A percentile compares a stretch with the other conserved stretches of the same genome.
Conservation (phyloP, 2,888 invertebrate genomes). For the Microplitis manilae region DNA sequence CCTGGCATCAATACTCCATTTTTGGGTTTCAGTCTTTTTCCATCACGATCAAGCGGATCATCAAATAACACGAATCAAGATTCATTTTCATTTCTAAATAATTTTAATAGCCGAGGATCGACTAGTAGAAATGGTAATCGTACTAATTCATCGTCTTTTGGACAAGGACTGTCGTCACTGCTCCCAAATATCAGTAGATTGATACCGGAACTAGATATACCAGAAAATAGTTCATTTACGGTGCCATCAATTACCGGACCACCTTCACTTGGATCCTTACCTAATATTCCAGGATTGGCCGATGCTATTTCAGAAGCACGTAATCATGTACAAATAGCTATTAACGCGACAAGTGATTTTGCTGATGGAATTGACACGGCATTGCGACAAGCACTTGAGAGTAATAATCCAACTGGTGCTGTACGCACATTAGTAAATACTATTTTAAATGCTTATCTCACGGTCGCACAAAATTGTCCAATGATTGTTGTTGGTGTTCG, state of each 20-base stretch:
- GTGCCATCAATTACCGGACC: slow-evolving; percentile 3
- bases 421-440: slow-evolving; percentile 46
- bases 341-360: slow-evolving; percentile 47
- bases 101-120: too few species aligned
- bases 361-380: slow-evolving; percentile 49
- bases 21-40: slow-evolving; percentile 39
- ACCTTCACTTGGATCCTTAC: slow-evolving; percentile 21
- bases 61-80: neutral
- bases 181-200: slow-evolving; percentile 30
- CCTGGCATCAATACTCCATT: slow-evolving; percentile 49
- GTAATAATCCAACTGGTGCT: slow-evolving; percentile 46
- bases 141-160: too few species aligned
- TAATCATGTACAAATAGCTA: slow-evolving; percentile 42
- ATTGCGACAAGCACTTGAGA: slow-evolving; percentile 45
- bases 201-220: neutral
- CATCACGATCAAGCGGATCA: neutral
- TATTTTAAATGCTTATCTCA: slow-evolving; percentile 47
- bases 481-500: slow-evolving; percentile 47
- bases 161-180: neutral
- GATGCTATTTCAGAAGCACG: slow-evolving; percentile 47
- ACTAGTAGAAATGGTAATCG: too few species aligned
- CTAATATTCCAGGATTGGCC: slow-evolving; percentile 25
- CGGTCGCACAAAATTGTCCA: slow-evolving; percentile 52
- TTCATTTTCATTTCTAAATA: too few species aligned
- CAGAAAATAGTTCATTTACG: slow-evolving; percentile 6